A percentile compares a stretch with the other conserved stretches of the same genome.
Evolutionary conservation across 2,797 vertebrate genomes (phyloP).

Genomic region (Lateolabrax maculatus): DNA sequence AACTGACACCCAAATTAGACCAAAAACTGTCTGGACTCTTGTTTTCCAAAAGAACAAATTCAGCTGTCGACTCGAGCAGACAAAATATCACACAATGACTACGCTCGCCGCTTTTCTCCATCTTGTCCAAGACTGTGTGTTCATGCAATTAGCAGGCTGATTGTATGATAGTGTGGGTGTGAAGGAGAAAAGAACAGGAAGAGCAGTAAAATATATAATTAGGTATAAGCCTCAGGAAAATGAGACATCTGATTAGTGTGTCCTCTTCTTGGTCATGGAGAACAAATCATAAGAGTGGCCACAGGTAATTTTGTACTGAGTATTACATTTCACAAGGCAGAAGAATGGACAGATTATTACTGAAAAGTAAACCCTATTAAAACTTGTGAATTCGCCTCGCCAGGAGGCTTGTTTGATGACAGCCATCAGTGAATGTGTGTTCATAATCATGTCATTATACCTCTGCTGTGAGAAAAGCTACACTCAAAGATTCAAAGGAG

Average conservation of each 20-base stretch:
- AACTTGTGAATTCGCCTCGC: not conserved
- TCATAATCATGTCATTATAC: not conserved
- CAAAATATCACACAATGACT: constrained; percentile 1
- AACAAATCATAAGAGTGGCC: constrained; percentile 8
- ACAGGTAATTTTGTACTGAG: constrained; percentile 9
- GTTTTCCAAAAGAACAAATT: constrained; percentile 8
- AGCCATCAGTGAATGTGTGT: not conserved
- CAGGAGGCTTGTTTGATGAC: not conserved
- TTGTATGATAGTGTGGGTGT: constrained; percentile 11
- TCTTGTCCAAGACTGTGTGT: not conserved
- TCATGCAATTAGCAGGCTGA: constrained; percentile 15
- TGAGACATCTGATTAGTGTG: constrained; percentile 42
- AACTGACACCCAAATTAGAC: constrained; percentile 31
- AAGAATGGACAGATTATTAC: constrained; percentile 14
- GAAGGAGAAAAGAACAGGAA: constrained; percentile 3
- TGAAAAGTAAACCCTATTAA: not conserved
- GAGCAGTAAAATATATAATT: constrained; percentile 34
- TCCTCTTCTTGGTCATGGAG: constrained; percentile 16
- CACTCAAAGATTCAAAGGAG: not conserved
- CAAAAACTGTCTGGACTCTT: not conserved
- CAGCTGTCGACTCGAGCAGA: not conserved
- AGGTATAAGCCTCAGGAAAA: constrained; percentile 12
- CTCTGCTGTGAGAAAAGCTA: not conserved
- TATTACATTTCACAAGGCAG: not conserved
- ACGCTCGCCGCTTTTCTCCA: constrained; percentile 1